Evolutionary conservation across 2,888 invertebrate genomes (phyloP), one percentile per base, ranked within the genome.

Genomic region (Dusona sp.): DNA sequence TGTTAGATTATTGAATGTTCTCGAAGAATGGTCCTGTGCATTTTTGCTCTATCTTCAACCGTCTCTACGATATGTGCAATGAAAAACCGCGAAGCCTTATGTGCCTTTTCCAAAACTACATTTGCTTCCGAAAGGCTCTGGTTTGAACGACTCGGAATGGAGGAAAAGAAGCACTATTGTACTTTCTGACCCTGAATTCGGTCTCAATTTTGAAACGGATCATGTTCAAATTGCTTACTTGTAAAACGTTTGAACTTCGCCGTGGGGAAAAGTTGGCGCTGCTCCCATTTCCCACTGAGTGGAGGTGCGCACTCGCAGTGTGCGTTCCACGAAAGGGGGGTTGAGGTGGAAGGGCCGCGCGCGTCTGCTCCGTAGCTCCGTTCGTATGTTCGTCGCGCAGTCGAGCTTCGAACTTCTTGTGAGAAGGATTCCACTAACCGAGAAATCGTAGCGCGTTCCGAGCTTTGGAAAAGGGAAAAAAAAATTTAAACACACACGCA

Each of bases 291-390:
- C 22, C 25, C 25, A 9, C 25, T 25, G 25, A 25, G 57, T 25
- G 0, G n/a, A n/a, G n/a, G 57, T 61, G 61, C 61, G 61, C 42
- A 68, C n/a, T 42, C 9, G 38, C 38, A 3, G 36, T 33, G 3
- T n/a, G 8, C 65, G n/a, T 19, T 19, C 65, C 19, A 36, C n/a
- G 22, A 2, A 13, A 42, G 25, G 25, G 38, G 42, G 42, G 68
- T 19, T 16, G 36, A 6, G 22, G 42, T 1, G 6, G 42, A 25
- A 22, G 13, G 6, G 42, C 22, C 22, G 68, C 38, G 68, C 19
- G 67, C 78, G 81, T 78, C 78, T 74, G 81, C 78, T 81, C 51
- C 36, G 61, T 42, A n/a, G n/a, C n/a, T 36, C 64, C 19, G 75
- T 45, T 54, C 38, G 54, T 54, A 38, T 72, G 70, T 19, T 73